Evolutionary conservation across 2,888 invertebrate genomes (phyloP).

Genomic region (Crematogaster levior): DNA sequence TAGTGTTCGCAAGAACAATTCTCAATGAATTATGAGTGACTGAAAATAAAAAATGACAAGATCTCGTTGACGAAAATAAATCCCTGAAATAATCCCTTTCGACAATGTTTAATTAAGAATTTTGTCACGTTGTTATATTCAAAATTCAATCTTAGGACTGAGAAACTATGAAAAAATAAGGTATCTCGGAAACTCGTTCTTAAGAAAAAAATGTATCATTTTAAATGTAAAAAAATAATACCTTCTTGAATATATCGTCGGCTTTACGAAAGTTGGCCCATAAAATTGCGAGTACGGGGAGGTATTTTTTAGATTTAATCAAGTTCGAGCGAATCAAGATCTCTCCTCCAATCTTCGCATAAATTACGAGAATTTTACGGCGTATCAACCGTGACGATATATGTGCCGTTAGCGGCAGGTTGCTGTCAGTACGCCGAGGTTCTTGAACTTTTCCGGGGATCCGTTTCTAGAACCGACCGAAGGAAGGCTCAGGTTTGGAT

Average conservation of each 20-base stretch:
- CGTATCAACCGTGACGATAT: slow-evolving; percentile 25
- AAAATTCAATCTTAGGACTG: background rate
- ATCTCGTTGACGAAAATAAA: no score
- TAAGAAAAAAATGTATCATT: background rate
- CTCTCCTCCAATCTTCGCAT: background rate
- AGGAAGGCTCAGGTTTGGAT: slow-evolving; percentile 44
- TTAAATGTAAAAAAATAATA: slow-evolving; percentile 1
- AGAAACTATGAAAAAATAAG: background rate
- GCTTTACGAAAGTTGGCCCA: background rate
- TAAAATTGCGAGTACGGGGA: background rate
- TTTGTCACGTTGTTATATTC: background rate
- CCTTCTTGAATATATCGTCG: background rate
- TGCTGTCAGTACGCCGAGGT: slow-evolving; percentile 68
- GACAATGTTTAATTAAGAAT: background rate
- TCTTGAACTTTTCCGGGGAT: slow-evolving; percentile 78
- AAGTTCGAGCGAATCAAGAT: background rate
- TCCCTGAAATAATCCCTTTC: no score
- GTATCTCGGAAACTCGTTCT: background rate
- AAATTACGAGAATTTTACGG: slow-evolving; percentile 25
- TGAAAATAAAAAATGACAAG: slow-evolving; percentile 1
- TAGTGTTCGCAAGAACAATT: background rate
- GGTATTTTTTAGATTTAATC: background rate
- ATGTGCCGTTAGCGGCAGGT: slow-evolving; percentile 33
- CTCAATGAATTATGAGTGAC: background rate
- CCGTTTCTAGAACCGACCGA: slow-evolving; percentile 61